These are phyloP conservation scores for Gephyroberyx darwinii DNA, from an alignment of 2,797 vertebrate genomes.

Conservation along the genomic window DNA sequence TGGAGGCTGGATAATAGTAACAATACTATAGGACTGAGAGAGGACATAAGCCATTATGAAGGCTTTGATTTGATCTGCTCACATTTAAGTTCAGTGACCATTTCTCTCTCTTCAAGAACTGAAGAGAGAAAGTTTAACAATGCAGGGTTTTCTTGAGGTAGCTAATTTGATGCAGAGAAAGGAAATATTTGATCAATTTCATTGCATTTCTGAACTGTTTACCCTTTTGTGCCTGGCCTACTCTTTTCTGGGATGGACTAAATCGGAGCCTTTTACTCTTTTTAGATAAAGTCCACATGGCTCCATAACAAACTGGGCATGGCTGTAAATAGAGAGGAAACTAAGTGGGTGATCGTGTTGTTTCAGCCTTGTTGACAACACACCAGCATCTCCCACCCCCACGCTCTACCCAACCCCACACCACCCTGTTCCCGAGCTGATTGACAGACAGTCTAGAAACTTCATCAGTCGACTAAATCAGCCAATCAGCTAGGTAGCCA, in stretches of 20 bases:
- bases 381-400: slow-evolving; percentile 21
- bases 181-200: neutral
- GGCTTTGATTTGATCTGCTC: slow-evolving; percentile 13
- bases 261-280: slow-evolving; percentile 5
- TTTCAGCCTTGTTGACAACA: slow-evolving; percentile 74
- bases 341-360: slow-evolving; percentile 75
- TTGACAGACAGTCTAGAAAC: slow-evolving; percentile 66
- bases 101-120: neutral
- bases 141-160: neutral
- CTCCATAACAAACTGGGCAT: slow-evolving; percentile 20
- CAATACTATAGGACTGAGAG: neutral
- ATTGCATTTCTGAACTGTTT: neutral
- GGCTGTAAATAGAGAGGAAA: slow-evolving; percentile 62
- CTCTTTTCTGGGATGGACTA: slow-evolving; percentile 5
- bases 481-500: slow-evolving; percentile 36
- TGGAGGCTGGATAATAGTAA: neutral
- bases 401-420: neutral
- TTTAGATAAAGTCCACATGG: slow-evolving; percentile 25
- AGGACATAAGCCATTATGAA: slow-evolving; percentile 11
- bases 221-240: neutral
- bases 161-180: neutral
- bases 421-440: slow-evolving; percentile 35
- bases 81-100: neutral
- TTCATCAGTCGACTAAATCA: slow-evolving; percentile 47
- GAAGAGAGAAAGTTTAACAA: no score